Evolutionary conservation across 92 coral and sea anemone species (phyloP).

Genomic region (Metridium senile): DNA sequence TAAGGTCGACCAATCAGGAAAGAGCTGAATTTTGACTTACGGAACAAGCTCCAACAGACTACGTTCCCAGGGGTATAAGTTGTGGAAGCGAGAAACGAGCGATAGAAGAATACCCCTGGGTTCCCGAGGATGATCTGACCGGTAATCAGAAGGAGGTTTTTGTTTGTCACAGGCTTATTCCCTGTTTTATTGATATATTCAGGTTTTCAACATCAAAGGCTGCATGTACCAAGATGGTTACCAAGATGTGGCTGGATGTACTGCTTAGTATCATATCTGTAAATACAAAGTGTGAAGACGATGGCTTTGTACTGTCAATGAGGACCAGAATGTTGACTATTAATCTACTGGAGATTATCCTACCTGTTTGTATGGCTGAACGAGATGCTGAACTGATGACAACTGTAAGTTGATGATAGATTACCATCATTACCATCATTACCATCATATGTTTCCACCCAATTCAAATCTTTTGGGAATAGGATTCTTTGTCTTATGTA

Average conservation of each 20-base stretch:
- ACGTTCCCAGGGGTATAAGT: no score
- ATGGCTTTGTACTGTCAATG: conserved; percentile 43
- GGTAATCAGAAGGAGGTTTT: no score
- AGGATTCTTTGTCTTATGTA: no score
- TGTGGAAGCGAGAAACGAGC: no score
- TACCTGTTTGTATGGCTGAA: conserved; percentile 68
- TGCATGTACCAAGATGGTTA: conserved; percentile 67
- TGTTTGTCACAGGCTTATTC: no score
- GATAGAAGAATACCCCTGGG: no score
- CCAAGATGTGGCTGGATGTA: conserved; percentile 64
- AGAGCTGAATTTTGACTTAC: no score
- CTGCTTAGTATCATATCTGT: conserved; percentile 58
- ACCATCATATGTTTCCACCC: neutral
- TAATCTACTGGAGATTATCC: conserved; percentile 63
- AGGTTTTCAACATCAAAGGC: conserved; percentile 60
- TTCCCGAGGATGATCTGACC: no score
- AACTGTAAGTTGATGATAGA: conserved; percentile 60
- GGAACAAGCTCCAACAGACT: no score
- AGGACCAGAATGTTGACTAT: conserved; percentile 78
- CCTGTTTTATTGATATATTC: no score
- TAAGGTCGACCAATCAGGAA: no score
- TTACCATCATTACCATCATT: neutral
- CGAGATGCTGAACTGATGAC: conserved; percentile 56
- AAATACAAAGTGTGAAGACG: conserved; percentile 31
- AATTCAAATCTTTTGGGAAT: no score